Conservation (phyloP, 2,797 vertebrate genomes). For the Pipistrellus pygmaeus region DNA sequence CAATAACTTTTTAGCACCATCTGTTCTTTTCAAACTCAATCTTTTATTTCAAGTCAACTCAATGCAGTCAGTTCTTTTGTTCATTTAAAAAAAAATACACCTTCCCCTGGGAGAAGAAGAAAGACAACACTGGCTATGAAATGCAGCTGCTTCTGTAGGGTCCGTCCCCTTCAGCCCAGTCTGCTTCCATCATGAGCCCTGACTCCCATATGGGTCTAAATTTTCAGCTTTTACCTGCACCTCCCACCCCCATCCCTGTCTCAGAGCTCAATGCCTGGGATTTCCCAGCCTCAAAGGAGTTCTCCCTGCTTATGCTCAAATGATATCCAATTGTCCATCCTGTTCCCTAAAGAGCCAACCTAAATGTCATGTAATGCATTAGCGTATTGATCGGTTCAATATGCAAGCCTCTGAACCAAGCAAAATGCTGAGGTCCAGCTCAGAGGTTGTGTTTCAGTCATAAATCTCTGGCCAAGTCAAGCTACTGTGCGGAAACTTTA, state of each 20-base stretch:
- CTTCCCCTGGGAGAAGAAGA: neutral
- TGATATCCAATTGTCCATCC: neutral
- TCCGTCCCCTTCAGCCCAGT: neutral
- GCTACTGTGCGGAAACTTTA: neutral
- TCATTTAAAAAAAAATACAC: neutral
- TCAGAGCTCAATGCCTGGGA: neutral
- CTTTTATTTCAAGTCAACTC: constrained; percentile 50
- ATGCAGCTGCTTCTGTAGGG: neutral
- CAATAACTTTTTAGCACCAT: constrained; percentile 29
- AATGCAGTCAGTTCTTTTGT: neutral
- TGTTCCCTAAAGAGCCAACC: neutral
- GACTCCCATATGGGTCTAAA: neutral
- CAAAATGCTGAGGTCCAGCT: constrained; percentile 49
- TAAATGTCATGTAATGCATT: constrained; percentile 47
- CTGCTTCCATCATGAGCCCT: neutral
- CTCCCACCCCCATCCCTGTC: neutral
- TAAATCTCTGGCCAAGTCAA: constrained; percentile 58
- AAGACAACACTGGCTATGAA: neutral
- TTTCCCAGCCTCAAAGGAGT: neutral
- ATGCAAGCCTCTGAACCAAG: constrained; percentile 4
- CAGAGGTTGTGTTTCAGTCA: neutral
- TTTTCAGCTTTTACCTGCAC: neutral
- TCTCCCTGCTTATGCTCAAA: neutral
- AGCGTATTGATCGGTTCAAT: constrained; percentile 39
- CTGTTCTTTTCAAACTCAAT: constrained; percentile 61